Evolutionary conservation across 1,140 invertebrate species (phyloP), one percentile per base, ranked within the genome.

Genomic region (Drosophila yakuba): DNA sequence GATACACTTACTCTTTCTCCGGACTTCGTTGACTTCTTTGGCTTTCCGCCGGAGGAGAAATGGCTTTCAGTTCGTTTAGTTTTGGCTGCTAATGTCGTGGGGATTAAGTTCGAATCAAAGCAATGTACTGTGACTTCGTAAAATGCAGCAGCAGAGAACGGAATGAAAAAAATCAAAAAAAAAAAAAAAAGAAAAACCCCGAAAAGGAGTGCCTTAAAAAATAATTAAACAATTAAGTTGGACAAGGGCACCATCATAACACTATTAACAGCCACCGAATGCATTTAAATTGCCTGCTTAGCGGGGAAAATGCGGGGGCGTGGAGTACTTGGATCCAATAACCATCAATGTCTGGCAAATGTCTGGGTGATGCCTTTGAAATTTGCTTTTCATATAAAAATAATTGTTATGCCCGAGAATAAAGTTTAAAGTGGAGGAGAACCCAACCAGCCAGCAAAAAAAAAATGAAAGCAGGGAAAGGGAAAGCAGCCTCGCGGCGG

Each of bases 71-170:
- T 85, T 85, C 81, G 81, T 85, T 83, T 80, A 66, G 74, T 74
- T 78, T 58, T 50, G 80, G 45, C 59, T 78, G 74, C 77, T 85
- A 86, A 86, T 85, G 75, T 88, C 74, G 59, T 67, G 75, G 78
- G 73, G 82, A 90, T 90, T 91, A 90, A 78, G 60, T 86, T 91
- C 82, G 59, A 80, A 91, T 91, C 78, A 91, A 84, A 80, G 88
- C 74, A 91, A 91, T 91, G 77, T 88, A 91, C 79, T 91, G 85
- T 85, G 60, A 75, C 80, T 74, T 50, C 69, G 76, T 89, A 84
- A 89, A 89, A 72, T 63, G 80, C 75, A 89, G 59, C 44, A n/a
- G 5, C 12, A 14, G 17, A 52, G 10, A 44, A 10, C 8, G 43
- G 15, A 11, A 20, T 17, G 11, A 6, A 23, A 25, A 28, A 36